Percentiles rank a stretch among this genome's conserved stretches.
Conservation (phyloP, 2,113 vertebrate species). For the Choloepus hoffmanni region DNA sequence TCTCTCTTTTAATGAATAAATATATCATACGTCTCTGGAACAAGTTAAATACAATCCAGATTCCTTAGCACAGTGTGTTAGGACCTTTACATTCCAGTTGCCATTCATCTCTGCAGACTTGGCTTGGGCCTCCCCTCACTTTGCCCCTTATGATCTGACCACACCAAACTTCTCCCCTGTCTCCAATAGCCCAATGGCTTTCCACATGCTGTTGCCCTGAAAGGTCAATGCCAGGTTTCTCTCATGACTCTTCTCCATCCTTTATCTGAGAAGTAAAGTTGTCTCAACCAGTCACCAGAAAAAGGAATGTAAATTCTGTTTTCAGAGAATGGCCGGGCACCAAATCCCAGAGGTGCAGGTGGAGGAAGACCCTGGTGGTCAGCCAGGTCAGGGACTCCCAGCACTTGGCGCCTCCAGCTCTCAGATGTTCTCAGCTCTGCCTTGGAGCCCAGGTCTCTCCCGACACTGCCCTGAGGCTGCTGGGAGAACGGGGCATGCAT, state of each 20-base stretch:
- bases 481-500: background rate
- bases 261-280: conserved; percentile 25
- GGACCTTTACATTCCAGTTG: background rate
- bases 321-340: background rate
- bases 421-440: background rate
- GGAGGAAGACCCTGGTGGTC: background rate
- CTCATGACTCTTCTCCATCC: background rate
- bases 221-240: background rate
- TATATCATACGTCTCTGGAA: background rate
- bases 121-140: background rate
- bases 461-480: fast-evolving
- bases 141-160: background rate
- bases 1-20: conserved; percentile 16
- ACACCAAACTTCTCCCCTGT: background rate
- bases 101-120: background rate
- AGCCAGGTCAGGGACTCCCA: background rate
- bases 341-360: background rate
- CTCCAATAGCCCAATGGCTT: background rate
- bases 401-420: background rate
- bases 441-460: background rate
- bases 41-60: background rate
- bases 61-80: background rate
- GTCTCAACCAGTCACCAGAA: background rate
- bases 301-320: background rate
- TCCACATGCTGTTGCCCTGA: background rate